These are phyloP conservation scores for Vanessa atalanta DNA, from an alignment of 1,140 invertebrate genomes.

Conservation along the genomic window DNA sequence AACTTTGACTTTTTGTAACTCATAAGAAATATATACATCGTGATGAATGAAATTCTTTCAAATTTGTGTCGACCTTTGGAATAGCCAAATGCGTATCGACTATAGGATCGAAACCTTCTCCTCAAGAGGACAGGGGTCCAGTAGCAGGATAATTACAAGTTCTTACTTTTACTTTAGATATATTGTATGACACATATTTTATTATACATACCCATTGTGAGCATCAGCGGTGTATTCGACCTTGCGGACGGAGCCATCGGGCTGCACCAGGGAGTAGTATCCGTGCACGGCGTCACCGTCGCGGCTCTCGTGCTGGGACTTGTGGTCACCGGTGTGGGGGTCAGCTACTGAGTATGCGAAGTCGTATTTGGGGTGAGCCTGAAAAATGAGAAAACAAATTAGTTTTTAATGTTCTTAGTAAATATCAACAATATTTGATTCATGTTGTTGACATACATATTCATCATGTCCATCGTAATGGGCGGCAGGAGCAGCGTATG, in stretches of 20 bases:
- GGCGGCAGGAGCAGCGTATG: slow-evolving; percentile 41
- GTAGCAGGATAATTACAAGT: too few species aligned
- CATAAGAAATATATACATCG: not conserved
- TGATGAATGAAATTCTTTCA: too few species aligned
- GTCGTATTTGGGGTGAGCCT: slow-evolving; percentile 74
- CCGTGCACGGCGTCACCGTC: slow-evolving; percentile 68
- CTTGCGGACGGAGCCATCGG: slow-evolving; percentile 73
- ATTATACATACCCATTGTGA: slow-evolving; percentile 53
- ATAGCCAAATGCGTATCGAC: too few species aligned
- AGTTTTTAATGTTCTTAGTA: not conserved
- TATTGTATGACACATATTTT: not conserved
- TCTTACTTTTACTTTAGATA: too few species aligned
- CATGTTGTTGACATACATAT: slow-evolving; percentile 48
- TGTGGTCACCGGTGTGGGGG: slow-evolving; percentile 65
- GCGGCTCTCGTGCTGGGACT: slow-evolving; percentile 61
- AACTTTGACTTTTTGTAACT: not conserved
- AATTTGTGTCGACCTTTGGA: too few species aligned
- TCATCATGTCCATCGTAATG: slow-evolving; percentile 57
- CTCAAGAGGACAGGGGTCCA: too few species aligned
- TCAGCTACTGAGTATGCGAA: slow-evolving; percentile 80
- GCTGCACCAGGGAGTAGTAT: slow-evolving; percentile 66
- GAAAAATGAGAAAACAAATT: slow-evolving; percentile 11
- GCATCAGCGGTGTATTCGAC: slow-evolving; percentile 74
- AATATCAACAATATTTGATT: not conserved
- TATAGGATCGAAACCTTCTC: too few species aligned